Evolutionary conservation across 2,113 vertebrate genomes (phyloP).

Genomic region (Neogobius melanostomus): DNA sequence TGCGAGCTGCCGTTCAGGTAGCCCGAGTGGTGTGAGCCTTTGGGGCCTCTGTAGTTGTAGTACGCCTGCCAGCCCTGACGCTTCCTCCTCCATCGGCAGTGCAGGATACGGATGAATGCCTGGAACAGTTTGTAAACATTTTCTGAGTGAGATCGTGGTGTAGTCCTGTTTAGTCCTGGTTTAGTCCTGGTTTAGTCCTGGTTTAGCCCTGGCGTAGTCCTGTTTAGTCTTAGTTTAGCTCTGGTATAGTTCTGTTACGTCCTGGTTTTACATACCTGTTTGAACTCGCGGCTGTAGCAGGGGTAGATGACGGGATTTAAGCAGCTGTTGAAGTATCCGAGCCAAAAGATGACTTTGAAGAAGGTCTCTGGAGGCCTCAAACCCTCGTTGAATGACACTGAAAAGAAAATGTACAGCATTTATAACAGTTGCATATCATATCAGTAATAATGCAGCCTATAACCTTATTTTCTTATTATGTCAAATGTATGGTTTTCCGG

Average conservation of each 20-base stretch:
- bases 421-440: background rate
- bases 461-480: too few relatives aligned
- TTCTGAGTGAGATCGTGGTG: background rate
- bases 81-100: constrained; percentile 54
- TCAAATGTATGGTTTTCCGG: too few relatives aligned
- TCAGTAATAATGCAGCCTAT: too few relatives aligned
- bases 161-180: background rate
- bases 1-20: constrained; percentile 58
- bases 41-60: constrained; percentile 50
- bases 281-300: constrained; percentile 68
- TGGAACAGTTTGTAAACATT: background rate
- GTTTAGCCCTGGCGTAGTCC: background rate
- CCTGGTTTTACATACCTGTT: constrained; percentile 46
- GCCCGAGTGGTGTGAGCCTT: constrained; percentile 53
- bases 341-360: constrained; percentile 67
- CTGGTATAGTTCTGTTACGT: background rate
- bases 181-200: background rate
- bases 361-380: constrained; percentile 56
- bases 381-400: constrained; percentile 58
- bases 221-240: background rate
- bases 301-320: constrained; percentile 70
- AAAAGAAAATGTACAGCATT: background rate
- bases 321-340: constrained; percentile 72
- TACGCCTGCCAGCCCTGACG: constrained; percentile 50
- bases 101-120: constrained; percentile 66